These are phyloP conservation scores for Hypanus sabinus DNA, from an alignment of 2,113 vertebrate genomes.

Conservation along the genomic window DNA sequence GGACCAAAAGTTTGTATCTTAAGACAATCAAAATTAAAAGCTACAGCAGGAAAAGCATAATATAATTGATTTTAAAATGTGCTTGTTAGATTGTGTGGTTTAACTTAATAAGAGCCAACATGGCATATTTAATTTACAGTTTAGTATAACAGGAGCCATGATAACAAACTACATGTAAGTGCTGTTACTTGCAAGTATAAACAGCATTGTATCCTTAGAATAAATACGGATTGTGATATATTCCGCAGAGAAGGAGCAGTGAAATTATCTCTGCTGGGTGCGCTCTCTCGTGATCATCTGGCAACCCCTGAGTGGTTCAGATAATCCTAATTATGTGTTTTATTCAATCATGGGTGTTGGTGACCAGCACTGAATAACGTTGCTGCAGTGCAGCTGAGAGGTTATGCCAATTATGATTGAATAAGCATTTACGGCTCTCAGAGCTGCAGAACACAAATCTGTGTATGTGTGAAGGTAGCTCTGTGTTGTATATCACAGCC, in stretches of 20 bases:
- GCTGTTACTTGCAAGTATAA: not conserved
- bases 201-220: not conserved
- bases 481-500: not conserved
- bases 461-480: not conserved
- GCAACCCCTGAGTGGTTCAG: not conserved
- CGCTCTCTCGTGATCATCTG: not conserved
- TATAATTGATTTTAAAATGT: constrained; percentile 3
- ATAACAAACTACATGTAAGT: not conserved
- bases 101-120: not conserved
- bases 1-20: not conserved
- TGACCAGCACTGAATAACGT: not conserved
- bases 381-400: not conserved
- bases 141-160: not conserved
- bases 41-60: not conserved
- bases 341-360: not conserved
- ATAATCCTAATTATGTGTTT: not conserved
- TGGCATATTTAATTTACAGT: constrained; percentile 1
- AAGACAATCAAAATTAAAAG: not conserved
- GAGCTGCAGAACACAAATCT: not conserved
- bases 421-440: not conserved
- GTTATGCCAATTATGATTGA: not conserved
- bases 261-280: not conserved
- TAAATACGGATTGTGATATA: constrained; percentile 1
- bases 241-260: not conserved
- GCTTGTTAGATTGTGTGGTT: not conserved